Conservation (phyloP, 1,140 invertebrate species). For the Drosophila miranda region DNA sequence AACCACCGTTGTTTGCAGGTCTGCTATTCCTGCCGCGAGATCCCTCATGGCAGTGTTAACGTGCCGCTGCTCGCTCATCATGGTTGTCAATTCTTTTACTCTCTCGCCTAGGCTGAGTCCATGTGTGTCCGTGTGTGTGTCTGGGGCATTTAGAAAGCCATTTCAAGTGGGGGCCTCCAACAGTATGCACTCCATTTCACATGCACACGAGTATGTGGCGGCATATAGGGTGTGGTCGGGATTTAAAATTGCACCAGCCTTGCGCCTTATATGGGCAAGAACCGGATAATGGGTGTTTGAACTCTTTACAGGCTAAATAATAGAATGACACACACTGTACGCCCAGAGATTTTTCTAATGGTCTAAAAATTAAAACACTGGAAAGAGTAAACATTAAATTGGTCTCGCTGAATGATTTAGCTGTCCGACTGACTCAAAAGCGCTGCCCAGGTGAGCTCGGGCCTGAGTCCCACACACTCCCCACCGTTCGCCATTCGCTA, state of each 20-base stretch:
- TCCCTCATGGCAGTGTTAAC: too few relatives aligned
- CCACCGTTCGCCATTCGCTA: too few relatives aligned
- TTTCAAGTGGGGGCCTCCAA: constrained; percentile 61
- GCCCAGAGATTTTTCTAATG: constrained; percentile 10
- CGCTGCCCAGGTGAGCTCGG: constrained; percentile 1
- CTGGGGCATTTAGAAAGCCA: constrained; percentile 71
- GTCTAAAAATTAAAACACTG: constrained; percentile 10
- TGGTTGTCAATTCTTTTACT: too few relatives aligned
- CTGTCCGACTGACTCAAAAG: constrained; percentile 27
- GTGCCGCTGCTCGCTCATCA: too few relatives aligned
- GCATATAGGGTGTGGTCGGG: constrained; percentile 34
- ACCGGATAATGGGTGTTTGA: neutral
- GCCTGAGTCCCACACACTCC: too few relatives aligned
- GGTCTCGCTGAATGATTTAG: constrained; percentile 42
- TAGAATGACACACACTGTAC: constrained; percentile 8
- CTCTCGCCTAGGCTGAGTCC: too few relatives aligned
- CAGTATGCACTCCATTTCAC: constrained; percentile 34
- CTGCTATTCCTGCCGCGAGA: too few relatives aligned
- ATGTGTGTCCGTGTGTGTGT: too few relatives aligned
- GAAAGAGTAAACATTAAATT: constrained; percentile 34
- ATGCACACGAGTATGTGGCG: constrained; percentile 12
- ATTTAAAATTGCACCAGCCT: constrained; percentile 16
- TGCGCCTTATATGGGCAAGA: constrained; percentile 10
- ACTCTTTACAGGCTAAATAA: neutral
- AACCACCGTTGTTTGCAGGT: too few relatives aligned